A percentile compares a stretch with the other conserved stretches of the same genome.
These are phyloP conservation scores for Aromia moschata DNA, from an alignment of 2,888 invertebrate genomes.

Conservation along the genomic window DNA sequence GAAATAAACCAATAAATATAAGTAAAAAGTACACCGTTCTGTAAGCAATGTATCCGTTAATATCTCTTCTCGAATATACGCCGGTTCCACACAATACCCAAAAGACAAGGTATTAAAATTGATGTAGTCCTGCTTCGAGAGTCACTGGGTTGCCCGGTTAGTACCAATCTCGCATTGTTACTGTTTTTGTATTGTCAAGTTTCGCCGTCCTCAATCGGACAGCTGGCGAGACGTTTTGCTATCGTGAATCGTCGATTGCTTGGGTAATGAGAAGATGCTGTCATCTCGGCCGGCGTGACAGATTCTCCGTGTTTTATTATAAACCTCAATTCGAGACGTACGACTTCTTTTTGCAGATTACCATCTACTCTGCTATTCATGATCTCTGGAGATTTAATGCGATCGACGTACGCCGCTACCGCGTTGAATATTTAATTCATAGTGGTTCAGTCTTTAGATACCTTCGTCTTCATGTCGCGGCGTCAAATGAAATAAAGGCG, in stretches of 20 bases:
- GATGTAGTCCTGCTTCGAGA: conserved; percentile 19
- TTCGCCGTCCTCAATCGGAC: conserved; percentile 36
- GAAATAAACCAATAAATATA: too few relatives aligned
- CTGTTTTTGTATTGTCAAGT: conserved; percentile 39
- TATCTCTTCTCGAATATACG: background rate
- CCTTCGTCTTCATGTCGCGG: conserved; percentile 11
- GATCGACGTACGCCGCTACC: conserved; percentile 20
- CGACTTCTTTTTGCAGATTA: conserved; percentile 34
- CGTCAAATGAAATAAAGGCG: too few relatives aligned
- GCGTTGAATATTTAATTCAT: conserved; percentile 26
- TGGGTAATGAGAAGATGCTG: conserved; percentile 43
- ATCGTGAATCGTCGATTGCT: conserved; percentile 41
- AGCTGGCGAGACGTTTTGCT: conserved; percentile 34
- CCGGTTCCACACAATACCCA: background rate
- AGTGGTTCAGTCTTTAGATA: conserved; percentile 18
- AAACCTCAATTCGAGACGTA: conserved; percentile 32
- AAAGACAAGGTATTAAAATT: conserved; percentile 20
- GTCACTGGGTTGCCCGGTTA: conserved; percentile 33
- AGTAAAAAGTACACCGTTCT: too few relatives aligned
- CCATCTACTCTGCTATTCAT: conserved; percentile 38
- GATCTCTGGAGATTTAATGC: conserved; percentile 25
- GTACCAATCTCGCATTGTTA: conserved; percentile 33
- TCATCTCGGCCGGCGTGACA: conserved; percentile 37
- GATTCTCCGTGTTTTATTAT: conserved; percentile 31
- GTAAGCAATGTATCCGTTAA: background rate